phyloP scores from a whole-genome alignment of 64 coral and sea anemone species.

The Astreopora myriophthalma region DNA sequence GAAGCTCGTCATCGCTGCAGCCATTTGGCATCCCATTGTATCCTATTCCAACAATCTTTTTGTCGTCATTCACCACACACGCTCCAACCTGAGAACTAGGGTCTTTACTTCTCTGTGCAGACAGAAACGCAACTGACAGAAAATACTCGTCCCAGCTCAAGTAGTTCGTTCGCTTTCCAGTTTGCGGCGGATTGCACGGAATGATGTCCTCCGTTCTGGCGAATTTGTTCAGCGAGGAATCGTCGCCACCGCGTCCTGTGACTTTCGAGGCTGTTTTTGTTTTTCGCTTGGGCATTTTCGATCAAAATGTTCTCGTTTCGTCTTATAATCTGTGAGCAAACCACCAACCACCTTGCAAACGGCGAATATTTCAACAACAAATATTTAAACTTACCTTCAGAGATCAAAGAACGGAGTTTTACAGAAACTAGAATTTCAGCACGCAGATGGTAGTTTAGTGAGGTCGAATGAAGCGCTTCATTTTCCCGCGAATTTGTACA shows the following conservation, averaged over 20 bases:
- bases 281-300: neutral
- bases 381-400: neutral
- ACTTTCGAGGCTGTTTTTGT: neutral
- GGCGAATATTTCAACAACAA: no score
- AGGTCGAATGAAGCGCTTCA: neutral
- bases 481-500: constrained; percentile 25
- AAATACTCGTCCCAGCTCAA: constrained; percentile 94
- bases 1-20: constrained; percentile 88
- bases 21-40: constrained; percentile 99
- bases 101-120: constrained; percentile 92
- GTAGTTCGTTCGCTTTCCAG: constrained; percentile 76
- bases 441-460: no score
- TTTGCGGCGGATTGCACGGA: neutral
- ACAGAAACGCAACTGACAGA: constrained; percentile 94
- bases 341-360: neutral
- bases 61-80: constrained; percentile 86
- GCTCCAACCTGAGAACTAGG: constrained; percentile 87
- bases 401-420: neutral
- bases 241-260: neutral
- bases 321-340: no score
- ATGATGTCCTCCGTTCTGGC: neutral
- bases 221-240: neutral
- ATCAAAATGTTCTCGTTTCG: neutral
- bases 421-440: neutral
- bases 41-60: constrained; percentile 93